Evolutionary conservation across 2,797 vertebrate genomes (phyloP), one percentile per base, ranked within the genome.

Genomic region (Tarsius wallacei): DNA sequence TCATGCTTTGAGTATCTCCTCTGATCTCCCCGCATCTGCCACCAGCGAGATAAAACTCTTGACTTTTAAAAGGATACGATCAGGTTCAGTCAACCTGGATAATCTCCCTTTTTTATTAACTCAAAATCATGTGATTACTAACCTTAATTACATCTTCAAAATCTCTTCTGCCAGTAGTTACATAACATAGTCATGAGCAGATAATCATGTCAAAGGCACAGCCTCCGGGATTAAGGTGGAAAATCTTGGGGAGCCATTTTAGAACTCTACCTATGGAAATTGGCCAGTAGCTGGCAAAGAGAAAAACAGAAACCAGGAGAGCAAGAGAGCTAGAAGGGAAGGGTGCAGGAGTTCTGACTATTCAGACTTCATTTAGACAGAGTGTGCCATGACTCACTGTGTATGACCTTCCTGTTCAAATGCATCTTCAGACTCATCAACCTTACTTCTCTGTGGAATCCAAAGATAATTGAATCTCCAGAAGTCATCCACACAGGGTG

Each of bases 71-170:
- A 21, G 51, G 22, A 7, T 36, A 10, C 12, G 7, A 49, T 57
- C 31, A 15, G 11, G 12, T 55, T 36, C 42, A 3, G 14, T 17
- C 26, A 31, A 53, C 66, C 22, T 59, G 21, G 21, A 70, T 57
- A 21, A n/a, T 61, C 68, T 90, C 47, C 26, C 22, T 68, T 80
- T 42, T 73, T 74, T 26, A 85, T 53, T 42, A 83, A 31, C n/a
- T 96, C 47, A 70, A 53, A 77, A 28, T 53, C n/a, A 57, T 77
- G 33, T 55, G 61, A 47, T 15, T 85, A 55, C 90, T 68, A 61
- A 26, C 64, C 78, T 91, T 82, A 94, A 87, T 87, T 63, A 77
- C 22, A 42, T 88, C 71, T 94, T 88, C 70, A 84, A n/a, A 71
- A 84, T 94, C 57, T 73, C 47, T 31, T 36, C 49, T 83, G 22